A percentile compares a stretch with the other conserved stretches of the same genome.
These are phyloP conservation scores for Channa striata DNA, from an alignment of 2,797 vertebrate genomes.

Conservation along the genomic window DNA sequence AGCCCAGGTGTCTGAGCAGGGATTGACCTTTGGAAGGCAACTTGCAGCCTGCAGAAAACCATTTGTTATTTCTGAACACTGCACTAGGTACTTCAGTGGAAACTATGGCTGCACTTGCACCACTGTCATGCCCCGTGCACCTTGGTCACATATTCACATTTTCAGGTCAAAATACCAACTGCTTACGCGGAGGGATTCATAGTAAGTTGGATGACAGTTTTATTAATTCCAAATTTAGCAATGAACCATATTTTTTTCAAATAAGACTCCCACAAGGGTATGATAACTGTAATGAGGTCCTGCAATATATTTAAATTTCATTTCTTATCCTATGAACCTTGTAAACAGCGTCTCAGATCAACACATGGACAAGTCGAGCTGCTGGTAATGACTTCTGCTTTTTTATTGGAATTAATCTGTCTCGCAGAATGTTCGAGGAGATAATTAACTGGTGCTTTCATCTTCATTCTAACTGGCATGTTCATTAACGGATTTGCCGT, in stretches of 20 bases:
- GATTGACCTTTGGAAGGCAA: conserved; percentile 45
- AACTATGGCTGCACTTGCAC: not conserved
- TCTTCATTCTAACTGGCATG: conserved; percentile 79
- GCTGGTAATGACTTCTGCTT: conserved; percentile 67
- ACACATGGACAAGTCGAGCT: conserved; percentile 69
- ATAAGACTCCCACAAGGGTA: conserved; percentile 20
- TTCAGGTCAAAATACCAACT: not conserved
- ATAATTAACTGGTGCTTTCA: conserved; percentile 82
- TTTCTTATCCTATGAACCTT: conserved; percentile 66
- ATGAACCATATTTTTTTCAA: not conserved
- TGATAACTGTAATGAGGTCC: conserved; percentile 60
- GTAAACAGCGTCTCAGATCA: conserved; percentile 77
- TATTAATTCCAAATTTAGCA: conserved; percentile 29
- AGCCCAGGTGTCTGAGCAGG: conserved; percentile 3
- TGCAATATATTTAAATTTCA: conserved; percentile 63
- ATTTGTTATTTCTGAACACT: conserved; percentile 27
- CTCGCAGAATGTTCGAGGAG: conserved; percentile 71
- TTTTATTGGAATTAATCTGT: conserved; percentile 74
- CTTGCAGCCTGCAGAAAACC: conserved; percentile 11
- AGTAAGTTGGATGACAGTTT: conserved; percentile 1
- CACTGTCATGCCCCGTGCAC: not conserved
- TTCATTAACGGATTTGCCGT: conserved; percentile 77
- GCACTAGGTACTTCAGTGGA: not conserved
- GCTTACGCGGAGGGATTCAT: not conserved
- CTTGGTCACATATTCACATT: not conserved